Percentiles rank a stretch among this genome's conserved stretches.
These are phyloP conservation scores for Sorex fumeus DNA, from an alignment of 2,113 vertebrate genomes.

Conservation along the genomic window DNA sequence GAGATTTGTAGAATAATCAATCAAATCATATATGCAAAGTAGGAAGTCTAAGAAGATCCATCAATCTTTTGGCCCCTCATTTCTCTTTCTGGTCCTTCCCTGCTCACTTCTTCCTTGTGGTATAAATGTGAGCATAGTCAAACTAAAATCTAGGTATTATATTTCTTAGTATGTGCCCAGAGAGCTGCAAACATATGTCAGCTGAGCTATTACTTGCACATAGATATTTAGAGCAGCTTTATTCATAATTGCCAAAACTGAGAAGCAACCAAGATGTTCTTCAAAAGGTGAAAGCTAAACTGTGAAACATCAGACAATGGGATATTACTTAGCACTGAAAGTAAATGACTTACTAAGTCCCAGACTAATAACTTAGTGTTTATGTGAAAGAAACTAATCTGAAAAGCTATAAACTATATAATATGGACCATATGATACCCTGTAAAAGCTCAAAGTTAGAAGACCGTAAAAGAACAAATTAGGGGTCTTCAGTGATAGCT, in stretches of 20 bases:
- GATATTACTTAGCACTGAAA: not conserved
- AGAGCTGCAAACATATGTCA: slow-evolving; percentile 3
- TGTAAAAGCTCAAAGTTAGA: not conserved
- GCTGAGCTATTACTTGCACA: not conserved
- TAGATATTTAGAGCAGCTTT: no score
- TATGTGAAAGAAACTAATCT: not conserved
- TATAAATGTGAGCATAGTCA: not conserved
- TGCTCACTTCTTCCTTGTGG: not conserved
- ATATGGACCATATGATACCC: not conserved
- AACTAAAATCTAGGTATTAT: not conserved
- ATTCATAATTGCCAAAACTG: no score
- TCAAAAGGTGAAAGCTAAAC: not conserved
- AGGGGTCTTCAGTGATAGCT: no score
- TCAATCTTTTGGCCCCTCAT: no score
- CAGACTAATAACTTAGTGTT: not conserved
- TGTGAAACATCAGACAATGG: not conserved
- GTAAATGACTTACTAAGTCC: not conserved
- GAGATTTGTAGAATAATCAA: no score
- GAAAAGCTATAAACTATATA: not conserved
- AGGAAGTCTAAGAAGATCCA: no score
- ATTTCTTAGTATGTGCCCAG: not conserved
- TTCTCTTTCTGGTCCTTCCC: no score
- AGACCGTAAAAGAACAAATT: not conserved
- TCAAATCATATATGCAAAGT: no score
- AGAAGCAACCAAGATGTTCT: not conserved